Percentiles rank a stretch among this genome's conserved stretches.
Conservation (phyloP, 2,797 vertebrate species). For the Poecile montanus region DNA sequence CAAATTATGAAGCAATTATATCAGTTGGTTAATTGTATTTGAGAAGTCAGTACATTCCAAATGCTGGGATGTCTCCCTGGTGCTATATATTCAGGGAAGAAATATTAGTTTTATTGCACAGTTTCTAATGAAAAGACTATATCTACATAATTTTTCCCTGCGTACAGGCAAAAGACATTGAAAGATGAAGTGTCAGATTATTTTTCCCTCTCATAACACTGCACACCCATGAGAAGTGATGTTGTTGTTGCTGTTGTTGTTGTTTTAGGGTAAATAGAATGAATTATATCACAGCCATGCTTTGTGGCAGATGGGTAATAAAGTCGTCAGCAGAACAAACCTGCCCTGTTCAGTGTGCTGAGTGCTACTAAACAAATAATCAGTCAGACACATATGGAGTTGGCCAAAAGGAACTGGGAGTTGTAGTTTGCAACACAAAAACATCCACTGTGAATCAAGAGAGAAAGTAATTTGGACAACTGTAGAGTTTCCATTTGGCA, state of each 20-base stretch:
- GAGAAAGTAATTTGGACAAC: background rate
- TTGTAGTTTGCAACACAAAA: slow-evolving; percentile 1
- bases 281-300: slow-evolving; percentile 60
- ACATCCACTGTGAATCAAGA: background rate
- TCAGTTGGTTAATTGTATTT: slow-evolving; percentile 22
- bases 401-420: slow-evolving; percentile 10
- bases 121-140: slow-evolving; percentile 13
- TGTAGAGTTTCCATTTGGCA: background rate
- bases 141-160: background rate
- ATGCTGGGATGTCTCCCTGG: background rate
- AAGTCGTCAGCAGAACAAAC: slow-evolving; percentile 70
- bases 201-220: background rate
- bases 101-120: background rate
- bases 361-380: slow-evolving; percentile 70
- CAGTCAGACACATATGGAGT: background rate
- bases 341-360: slow-evolving; percentile 62
- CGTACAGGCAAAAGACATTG: background rate
- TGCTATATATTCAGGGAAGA: background rate
- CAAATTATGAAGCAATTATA: background rate
- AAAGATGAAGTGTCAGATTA: background rate
- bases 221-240: slow-evolving; percentile 20
- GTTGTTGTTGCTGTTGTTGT: slow-evolving; percentile 46
- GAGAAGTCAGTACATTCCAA: background rate
- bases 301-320: slow-evolving; percentile 72
- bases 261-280: slow-evolving; percentile 73